Base-by-base conservation (phyloP, 1,140 invertebrate species). In the Danaus plexippus region DNA sequence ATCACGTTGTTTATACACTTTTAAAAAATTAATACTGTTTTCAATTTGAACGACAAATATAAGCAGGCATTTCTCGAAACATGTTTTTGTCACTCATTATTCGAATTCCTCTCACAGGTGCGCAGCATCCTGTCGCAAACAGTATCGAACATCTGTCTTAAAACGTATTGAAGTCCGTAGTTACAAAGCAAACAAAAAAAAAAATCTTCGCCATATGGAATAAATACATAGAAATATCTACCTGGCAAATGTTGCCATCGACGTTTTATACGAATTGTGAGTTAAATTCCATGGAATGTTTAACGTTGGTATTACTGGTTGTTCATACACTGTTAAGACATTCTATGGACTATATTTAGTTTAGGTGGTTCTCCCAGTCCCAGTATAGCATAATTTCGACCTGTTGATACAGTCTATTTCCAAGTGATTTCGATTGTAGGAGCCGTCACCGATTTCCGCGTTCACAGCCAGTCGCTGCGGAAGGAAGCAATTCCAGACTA, bases 361-460 rank as follows among this genome's bases (percentile, higher is more conserved):
- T 11, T 47, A 13, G 12, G 12, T 47, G 12, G 12, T 47, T 47
- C 46, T 15, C 9, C 10, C n/a, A 12, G 9, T 47, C 2, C 12
- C 46, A 15, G 9, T 44, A 51, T 45, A 55, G 52, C 18, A 11
- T 11, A 11, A 11, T 11, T 49, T 61, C 61, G 60, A 75, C 74
- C 69, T 83, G 79, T 82, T 77, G 75, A 77, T 75, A 80, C 67
- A 73, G 71, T 71, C 68, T 71, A 83, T 80, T 85, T 83, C 78
- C 76, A 64, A 62, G 60, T 73, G 63, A 73, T 75, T 67, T 70
- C 22, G 69, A 56, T 71, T 73, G 69, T 71, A 69, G 76, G 58
- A 64, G 69, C 67, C 68, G 71, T 69, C 66, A 61, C 70, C 75
- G 75, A 85, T 85, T 83, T 85, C 80, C 80, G 77, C 65, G 67